A percentile compares a stretch with the other conserved stretches of the same genome.
Evolutionary conservation across 2,113 vertebrate species (phyloP).

Genomic region (Petrocephalus microphthalmus): DNA sequence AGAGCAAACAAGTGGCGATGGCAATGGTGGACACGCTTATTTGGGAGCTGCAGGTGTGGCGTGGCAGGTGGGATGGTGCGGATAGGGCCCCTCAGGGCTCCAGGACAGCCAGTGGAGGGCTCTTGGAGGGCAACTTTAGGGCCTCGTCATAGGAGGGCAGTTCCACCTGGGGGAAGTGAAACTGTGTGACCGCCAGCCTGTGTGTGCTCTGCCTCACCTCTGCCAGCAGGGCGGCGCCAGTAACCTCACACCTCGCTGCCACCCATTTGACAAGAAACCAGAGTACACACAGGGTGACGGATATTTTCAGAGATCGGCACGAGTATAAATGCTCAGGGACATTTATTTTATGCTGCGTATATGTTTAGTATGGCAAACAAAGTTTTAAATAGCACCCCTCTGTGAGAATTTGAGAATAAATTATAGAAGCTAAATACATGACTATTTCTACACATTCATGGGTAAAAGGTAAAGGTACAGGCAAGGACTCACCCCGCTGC

Average conservation of each 20-base stretch:
- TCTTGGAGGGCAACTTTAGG: conserved; percentile 57
- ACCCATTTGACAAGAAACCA: background rate
- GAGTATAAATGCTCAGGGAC: background rate
- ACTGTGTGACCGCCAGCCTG: background rate
- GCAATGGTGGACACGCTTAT: background rate
- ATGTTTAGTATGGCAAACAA: background rate
- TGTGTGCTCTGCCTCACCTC: background rate
- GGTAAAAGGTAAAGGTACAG: background rate
- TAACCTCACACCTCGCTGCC: background rate
- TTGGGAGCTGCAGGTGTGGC: background rate
- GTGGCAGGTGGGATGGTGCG: background rate
- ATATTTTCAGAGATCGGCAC: background rate
- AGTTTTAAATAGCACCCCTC: conserved; percentile 20
- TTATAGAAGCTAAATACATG: background rate
- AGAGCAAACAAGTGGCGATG: background rate
- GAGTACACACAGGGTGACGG: background rate
- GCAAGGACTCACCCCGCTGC: conserved; percentile 8
- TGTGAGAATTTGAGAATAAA: background rate
- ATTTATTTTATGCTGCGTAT: background rate
- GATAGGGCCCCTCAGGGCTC: conserved; percentile 38
- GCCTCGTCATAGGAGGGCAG: conserved; percentile 70
- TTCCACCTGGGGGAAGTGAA: conserved; percentile 47
- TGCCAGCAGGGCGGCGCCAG: background rate
- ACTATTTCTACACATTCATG: background rate
- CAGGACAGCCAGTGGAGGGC: conserved; percentile 50